These are phyloP conservation scores for Anabas testudineus DNA, from an alignment of 2,797 vertebrate genomes.

Conservation along the genomic window DNA sequence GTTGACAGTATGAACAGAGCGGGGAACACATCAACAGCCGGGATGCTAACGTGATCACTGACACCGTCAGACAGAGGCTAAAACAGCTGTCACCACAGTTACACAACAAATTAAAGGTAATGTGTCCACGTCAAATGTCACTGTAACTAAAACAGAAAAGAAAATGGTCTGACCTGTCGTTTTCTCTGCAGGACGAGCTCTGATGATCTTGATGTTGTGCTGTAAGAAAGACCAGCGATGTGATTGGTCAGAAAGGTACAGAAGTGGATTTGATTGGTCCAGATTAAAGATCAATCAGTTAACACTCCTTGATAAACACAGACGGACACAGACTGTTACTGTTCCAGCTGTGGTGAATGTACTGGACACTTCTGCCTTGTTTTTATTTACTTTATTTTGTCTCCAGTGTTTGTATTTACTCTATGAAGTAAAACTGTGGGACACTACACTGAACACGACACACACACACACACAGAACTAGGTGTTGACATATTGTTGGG, in stretches of 20 bases:
- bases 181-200: constrained; percentile 79
- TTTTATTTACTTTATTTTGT: constrained; percentile 48
- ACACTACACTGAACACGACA: constrained; percentile 33
- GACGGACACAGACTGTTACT: constrained; percentile 22
- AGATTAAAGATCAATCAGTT: not conserved
- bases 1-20: constrained; percentile 81
- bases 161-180: not conserved
- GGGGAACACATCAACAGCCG: constrained; percentile 91
- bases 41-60: constrained; percentile 87
- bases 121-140: not conserved
- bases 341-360: constrained; percentile 42
- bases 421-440: constrained; percentile 78
- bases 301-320: constrained; percentile 41
- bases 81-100: constrained; percentile 80
- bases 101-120: constrained; percentile 87
- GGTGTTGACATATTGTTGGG: constrained; percentile 38
- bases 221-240: not conserved
- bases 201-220: constrained; percentile 47
- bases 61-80: constrained; percentile 86
- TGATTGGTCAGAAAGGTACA: constrained; percentile 29
- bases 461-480: constrained; percentile 22
- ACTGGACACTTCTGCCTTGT: constrained; percentile 38
- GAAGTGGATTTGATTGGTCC: constrained; percentile 45
- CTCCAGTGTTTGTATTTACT: constrained; percentile 78
- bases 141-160: too few species aligned